A percentile compares a stretch with the other conserved stretches of the same genome.
Evolutionary conservation across 2,888 invertebrate genomes (phyloP).

Genomic region (Eumacrocentrus americanus): DNA sequence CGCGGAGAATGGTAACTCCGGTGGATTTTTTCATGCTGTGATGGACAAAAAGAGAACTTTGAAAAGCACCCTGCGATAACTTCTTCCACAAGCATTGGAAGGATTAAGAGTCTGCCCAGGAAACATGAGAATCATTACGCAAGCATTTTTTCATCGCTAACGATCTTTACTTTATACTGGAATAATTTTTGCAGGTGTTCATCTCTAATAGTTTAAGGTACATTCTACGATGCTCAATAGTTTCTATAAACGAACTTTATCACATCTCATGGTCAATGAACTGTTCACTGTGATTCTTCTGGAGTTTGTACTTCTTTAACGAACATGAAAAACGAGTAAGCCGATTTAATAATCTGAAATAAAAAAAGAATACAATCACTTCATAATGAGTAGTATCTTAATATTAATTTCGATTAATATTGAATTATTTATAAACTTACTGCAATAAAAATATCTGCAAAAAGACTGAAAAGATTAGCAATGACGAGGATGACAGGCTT

Average conservation of each 20-base stretch:
- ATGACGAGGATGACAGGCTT: slow-evolving; percentile 23
- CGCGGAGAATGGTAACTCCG: too few relatives aligned
- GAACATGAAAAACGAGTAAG: slow-evolving; percentile 28
- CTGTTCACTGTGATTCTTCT: not conserved
- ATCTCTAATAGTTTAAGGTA: too few relatives aligned
- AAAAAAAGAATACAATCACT: not conserved
- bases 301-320: slow-evolving; percentile 12
- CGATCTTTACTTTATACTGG: not conserved
- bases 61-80: not conserved
- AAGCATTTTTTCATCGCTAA: slow-evolving; percentile 1
- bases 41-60: too few relatives aligned
- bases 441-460: slow-evolving; percentile 22
- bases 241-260: too few relatives aligned
- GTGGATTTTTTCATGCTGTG: too few relatives aligned
- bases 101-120: not conserved
- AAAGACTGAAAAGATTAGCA: slow-evolving; percentile 24
- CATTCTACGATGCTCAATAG: too few relatives aligned
- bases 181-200: not conserved
- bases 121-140: not conserved
- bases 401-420: not conserved
- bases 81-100: not conserved
- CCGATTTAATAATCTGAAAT: slow-evolving; percentile 22
- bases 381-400: not conserved
- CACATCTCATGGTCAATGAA: not conserved
- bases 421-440: slow-evolving; percentile 8